Conservation (phyloP, 2,797 vertebrate species). For the Platalea minor region DNA sequence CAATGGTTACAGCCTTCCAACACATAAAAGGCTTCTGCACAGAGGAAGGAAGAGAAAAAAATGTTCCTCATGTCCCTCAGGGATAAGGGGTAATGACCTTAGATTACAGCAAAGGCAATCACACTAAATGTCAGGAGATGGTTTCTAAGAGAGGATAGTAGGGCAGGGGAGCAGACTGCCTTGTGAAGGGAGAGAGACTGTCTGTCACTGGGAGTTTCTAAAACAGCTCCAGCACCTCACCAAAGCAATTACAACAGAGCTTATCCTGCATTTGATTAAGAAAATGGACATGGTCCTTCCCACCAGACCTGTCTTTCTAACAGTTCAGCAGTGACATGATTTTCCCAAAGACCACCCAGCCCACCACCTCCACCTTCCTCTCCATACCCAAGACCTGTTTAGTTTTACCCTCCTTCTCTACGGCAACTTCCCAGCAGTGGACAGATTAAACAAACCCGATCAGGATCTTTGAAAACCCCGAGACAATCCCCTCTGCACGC, state of each 20-base stretch:
- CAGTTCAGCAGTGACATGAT: not conserved
- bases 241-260: not conserved
- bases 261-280: not conserved
- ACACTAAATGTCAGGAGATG: not conserved
- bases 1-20: not conserved
- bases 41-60: not conserved
- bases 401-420: not conserved
- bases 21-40: conserved; percentile 23
- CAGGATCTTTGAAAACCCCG: not conserved
- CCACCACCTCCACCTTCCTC: not conserved
- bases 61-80: not conserved
- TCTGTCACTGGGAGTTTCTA: too few species aligned
- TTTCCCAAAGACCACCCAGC: not conserved
- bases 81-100: not conserved
- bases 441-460: fast-evolving
- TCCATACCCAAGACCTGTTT: not conserved
- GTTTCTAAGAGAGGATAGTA: not conserved
- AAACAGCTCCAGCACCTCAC: not conserved
- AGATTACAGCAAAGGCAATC: not conserved
- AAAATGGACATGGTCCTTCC: not conserved
- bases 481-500: not conserved
- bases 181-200: not conserved
- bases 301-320: not conserved
- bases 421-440: not conserved
- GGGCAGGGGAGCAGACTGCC: not conserved